phyloP scores from a whole-genome alignment of 2,797 vertebrate species.

The Florisuga fusca region DNA sequence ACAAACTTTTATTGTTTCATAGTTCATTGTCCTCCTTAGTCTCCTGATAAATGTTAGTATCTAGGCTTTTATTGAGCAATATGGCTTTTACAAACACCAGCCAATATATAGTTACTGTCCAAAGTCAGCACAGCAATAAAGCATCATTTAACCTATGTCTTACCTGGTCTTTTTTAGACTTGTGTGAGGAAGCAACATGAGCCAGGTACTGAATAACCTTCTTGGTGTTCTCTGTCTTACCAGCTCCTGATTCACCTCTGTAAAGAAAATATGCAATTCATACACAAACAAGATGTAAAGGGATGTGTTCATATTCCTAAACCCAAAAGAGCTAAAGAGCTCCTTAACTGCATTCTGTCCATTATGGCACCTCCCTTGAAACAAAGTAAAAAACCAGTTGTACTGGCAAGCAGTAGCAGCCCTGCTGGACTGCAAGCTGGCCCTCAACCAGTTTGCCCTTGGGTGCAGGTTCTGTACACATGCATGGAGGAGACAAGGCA shows the following conservation, averaged over 20 bases:
- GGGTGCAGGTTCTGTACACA: rapidly evolving
- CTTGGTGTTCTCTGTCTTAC: conserved; percentile 98
- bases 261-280: conserved; percentile 40
- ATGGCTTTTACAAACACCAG: neutral
- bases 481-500: neutral
- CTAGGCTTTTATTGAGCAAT: neutral
- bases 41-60: neutral
- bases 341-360: neutral
- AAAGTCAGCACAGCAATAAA: neutral
- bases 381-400: neutral
- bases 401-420: neutral
- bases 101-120: neutral
- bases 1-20: neutral
- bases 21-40: neutral
- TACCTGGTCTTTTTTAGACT: conserved; percentile 98
- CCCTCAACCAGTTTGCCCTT: neutral
- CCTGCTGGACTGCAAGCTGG: neutral
- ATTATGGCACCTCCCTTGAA: neutral
- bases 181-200: conserved; percentile 96
- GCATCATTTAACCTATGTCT: conserved; percentile 6
- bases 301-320: neutral
- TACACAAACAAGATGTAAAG: neutral
- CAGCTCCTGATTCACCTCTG: conserved; percentile 97
- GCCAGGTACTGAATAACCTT: conserved; percentile 99
- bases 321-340: neutral